Conservation (phyloP, 2,888 invertebrate species). For the Zelleria hepariella region DNA sequence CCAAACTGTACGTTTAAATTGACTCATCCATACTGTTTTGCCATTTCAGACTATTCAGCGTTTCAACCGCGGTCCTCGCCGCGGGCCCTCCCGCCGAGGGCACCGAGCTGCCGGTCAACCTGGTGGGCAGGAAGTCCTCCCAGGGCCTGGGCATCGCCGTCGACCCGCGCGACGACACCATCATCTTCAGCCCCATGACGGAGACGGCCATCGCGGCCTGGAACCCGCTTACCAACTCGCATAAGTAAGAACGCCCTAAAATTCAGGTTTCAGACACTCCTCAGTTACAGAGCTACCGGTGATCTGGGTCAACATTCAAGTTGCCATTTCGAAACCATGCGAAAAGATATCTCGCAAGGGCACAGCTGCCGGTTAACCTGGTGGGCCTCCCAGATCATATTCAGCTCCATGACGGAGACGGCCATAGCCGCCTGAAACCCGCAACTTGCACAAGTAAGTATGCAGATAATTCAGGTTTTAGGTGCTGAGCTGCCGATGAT, state of each 20-base stretch:
- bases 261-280: not conserved
- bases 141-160: constrained; percentile 84
- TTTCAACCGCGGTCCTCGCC: constrained; percentile 79
- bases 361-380: constrained; percentile 81
- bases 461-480: too few species aligned
- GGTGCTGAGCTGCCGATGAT: too few species aligned
- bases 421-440: constrained; percentile 88
- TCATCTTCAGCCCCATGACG: constrained; percentile 83
- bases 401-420: constrained; percentile 85
- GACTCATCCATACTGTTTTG: too few species aligned
- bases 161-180: constrained; percentile 79
- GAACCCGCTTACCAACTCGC: constrained; percentile 81
- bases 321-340: too few species aligned
- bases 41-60: constrained; percentile 78
- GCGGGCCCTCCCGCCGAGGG: constrained; percentile 81
- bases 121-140: constrained; percentile 87
- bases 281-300: too few species aligned
- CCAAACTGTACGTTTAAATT: too few species aligned
- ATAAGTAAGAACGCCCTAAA: constrained; percentile 70
- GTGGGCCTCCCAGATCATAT: constrained; percentile 80
- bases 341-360: constrained; percentile 87
- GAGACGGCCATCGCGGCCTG: constrained; percentile 87
- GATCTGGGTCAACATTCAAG: too few species aligned
- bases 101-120: constrained; percentile 79
- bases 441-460: constrained; percentile 77